Base-by-base conservation (phyloP, 2,113 vertebrate genomes). In the Ailuropoda melanoleuca region DNA sequence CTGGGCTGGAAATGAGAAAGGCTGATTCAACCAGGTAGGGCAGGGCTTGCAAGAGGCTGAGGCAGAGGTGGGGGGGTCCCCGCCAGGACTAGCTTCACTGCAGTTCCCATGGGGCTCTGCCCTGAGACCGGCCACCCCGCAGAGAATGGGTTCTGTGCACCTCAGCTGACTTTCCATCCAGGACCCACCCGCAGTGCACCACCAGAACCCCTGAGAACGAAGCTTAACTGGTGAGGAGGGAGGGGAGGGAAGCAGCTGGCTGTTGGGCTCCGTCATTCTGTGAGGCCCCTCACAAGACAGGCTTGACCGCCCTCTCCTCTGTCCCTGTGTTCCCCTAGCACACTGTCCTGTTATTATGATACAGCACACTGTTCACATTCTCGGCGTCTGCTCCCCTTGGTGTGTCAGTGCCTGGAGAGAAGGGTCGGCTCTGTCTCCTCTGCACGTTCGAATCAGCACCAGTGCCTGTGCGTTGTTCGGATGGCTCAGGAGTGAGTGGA, bases 281-380 rank as follows among this genome's bases (percentile, higher is more conserved):
- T 15, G 88, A 56, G 17, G 26, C 12, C 62, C 6, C 58, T 34
- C 37, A 5, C 18, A 0, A 24, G 75, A 56, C 3, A 31, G 66
- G 3, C 62, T 6, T 6, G 60, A 4, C 50, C n/a, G 4, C 24
- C n/a, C 18, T 68, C n/a, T 9, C 24, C n/a, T 8, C n/a, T 43
- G n/a, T 8, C 26, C n/a, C 10, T 2, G 4, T 11, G 15, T 58
- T 26, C 21, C 68, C 48, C 8, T 0, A n/a, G 62, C 39, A 19
- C 1, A 1, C 15, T 37, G 37, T 31, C 37, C 55, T 24, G 46
- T n/a, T 11, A 8, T 14, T 6, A 12, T 0, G 58, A 29, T 1
- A 5, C 14, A 43, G 6, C 24, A 11, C 37, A 2, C 53, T 13
- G 46, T 34, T 29, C 21, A 1, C 1, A 3, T 2, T 8, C 24